Base-by-base conservation (phyloP, 2,888 invertebrate species). In the Nomada ruficornis region DNA sequence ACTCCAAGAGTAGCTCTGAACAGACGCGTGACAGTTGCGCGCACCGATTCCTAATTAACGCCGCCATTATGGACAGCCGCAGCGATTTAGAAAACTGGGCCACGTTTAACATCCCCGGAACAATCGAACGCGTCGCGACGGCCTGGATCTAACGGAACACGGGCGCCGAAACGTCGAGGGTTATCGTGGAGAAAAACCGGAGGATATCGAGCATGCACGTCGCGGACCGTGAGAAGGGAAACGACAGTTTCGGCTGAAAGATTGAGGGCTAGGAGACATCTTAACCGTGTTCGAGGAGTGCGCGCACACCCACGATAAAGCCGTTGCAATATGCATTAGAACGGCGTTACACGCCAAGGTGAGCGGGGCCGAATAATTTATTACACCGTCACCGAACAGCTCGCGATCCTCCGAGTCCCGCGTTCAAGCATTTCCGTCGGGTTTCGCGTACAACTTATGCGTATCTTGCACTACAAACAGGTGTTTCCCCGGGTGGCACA, bases 321-420 rank as follows among this genome's bases (percentile, higher is more conserved):
- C 80, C 86, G 75, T 86, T 87, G 69, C 83, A 86, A 87, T 87
- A 79, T 86, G 84, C 86, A 89, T 88, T 83, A 87, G 83, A 69
- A 64, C 52, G 78, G 71, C 59, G 83, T 81, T 72, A 83, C 80
- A 69, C 71, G 85, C 83, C 89, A 89, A 89, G 88, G 87, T 88
- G 85, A 88, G 83, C 81, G 70, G 55, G 75, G 36, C 77, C 82
- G 85, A 85, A 88, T 87, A 88, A 87, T 89, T 89, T 81, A 88
- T 78, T 55, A 71, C 80, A 29, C 72, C 55, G 78, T 82, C 79
- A 55, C 77, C 59, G 47, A 5, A 26, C 63, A 65, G 47, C 15
- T 5, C 23, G 23, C 20, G 77, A 77, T 77, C 70, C 78, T 78
- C 59, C 65, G 54, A 57, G 70, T 73, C 59, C 82, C 59, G 44